Base-by-base conservation (phyloP, 2,888 invertebrate species). In the Auanema sp. region DNA sequence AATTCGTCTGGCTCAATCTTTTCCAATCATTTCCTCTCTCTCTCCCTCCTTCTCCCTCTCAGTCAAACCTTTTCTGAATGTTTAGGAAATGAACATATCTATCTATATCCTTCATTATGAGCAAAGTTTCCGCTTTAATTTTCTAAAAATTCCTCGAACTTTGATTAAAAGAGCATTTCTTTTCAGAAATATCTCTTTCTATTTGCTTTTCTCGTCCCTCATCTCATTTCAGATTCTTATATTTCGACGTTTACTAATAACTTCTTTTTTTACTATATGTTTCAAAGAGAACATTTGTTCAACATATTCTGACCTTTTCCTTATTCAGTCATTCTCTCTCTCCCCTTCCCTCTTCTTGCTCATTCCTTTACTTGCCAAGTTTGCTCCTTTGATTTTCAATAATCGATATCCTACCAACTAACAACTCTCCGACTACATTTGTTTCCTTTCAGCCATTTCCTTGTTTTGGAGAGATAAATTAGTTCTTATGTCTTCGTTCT, bases 301-400 rank as follows among this genome's bases (percentile, higher is more conserved):
- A 33, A 8, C 33, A 33, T 8, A 33, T 33, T 33, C 33, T 33
- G 33, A 33, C 33, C 33, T 33, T 33, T 33, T 33, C 4, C 33
- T 5, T 33, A n/a, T n/a, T n/a, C n/a, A n/a, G n/a, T n/a, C n/a
- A n/a, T n/a, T n/a, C n/a, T n/a, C n/a, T n/a, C n/a, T 51, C 24
- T n/a, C 51, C 51, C 51, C 25, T 51, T 51, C 51, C 23, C 51
- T 25, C 51, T 51, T 51, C 25, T 51, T 51, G 25, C 25, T 25
- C 25, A 51, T 52, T n/a, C 53, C 40, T 52, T 52, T 52, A 33
- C 8, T 33, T 33, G 33, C 4, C 8, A 3, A 33, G 8, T 33
- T 33, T 33, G 8, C 33, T 33, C 33, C 4, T 33, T 33, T 33
- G 33, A 33, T 33, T 33, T 33, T 33, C 33, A 5, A 33, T 33